Base-by-base conservation (phyloP, 2,113 vertebrate genomes). In the Eulacestoma nigropectus region DNA sequence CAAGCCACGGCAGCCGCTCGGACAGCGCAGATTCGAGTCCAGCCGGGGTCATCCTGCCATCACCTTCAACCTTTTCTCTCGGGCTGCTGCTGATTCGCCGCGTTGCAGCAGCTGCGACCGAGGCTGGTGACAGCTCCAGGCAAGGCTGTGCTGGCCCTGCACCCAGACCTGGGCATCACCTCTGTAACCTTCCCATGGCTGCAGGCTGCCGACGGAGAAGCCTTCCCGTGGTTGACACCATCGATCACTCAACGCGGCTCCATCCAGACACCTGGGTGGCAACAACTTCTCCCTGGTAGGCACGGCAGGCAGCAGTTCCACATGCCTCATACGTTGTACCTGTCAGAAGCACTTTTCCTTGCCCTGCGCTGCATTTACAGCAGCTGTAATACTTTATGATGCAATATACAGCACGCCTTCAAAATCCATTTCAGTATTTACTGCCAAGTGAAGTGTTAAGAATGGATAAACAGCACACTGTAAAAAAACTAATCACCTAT, bases 361-460 rank as follows among this genome's bases (percentile, higher is more conserved):
- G 78, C 72, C 75, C 85, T 63, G 32, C 23, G 1, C 85, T 33
- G 63, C 88, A 52, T 53, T 91, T 86, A 85, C 57, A 67, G 85
- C 4, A 0, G 82, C 78, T 90, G 67, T 89, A 90, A 91, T 26
- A 47, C 72, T 96, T 95, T 93, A 95, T 76, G 90, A 79, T 83
- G 90, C 91, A 93, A 80, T 80, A 78, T 74, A 94, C 26, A 81
- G 88, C 64, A 21, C 1, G 3, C 63, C 77, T 90, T 95, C 88
- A 80, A 95, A 91, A 90, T 35, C 35, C 57, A 82, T 77, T 87
- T 83, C 5, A 3, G 50, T 73, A 74, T 93, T 96, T 93, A 94
- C 49, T 91, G 75, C 67, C 67, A 93, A 94, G 67, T 9, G 22
- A 41, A 95, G 75, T 50, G 82, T 90, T 93, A 93, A 88, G 91